Evolutionary conservation across 2,113 vertebrate genomes (phyloP).

Genomic region (Coptodon bakossiorum): DNA sequence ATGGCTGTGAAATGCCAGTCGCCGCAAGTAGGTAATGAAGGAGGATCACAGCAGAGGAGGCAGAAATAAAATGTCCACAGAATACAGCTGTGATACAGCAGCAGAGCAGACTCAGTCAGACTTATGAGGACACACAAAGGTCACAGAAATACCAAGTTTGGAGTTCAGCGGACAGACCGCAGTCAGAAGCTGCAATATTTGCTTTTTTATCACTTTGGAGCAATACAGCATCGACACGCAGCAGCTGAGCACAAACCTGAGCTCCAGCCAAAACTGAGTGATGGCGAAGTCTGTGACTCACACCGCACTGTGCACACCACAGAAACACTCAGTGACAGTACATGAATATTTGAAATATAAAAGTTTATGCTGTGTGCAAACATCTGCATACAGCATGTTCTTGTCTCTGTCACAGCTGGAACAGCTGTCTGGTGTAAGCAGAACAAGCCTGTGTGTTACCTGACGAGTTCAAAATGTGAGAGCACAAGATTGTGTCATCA

Average conservation of each 20-base stretch:
- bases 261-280: not conserved
- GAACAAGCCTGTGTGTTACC: not conserved
- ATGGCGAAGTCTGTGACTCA: not conserved
- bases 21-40: conserved; percentile 22
- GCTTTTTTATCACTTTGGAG: not conserved
- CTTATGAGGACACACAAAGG: not conserved
- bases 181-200: not conserved
- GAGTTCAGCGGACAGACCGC: not conserved
- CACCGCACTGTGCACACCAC: not conserved
- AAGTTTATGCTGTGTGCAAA: not conserved
- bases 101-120: not conserved
- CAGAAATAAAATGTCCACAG: not conserved
- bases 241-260: not conserved
- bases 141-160: not conserved
- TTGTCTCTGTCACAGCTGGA: not conserved
- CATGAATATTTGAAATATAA: not conserved
- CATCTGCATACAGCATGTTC: not conserved
- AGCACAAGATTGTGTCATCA: not conserved
- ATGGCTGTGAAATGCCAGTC: conserved; percentile 33
- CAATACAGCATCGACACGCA: not conserved
- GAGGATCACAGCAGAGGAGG: conserved; percentile 3
- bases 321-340: not conserved
- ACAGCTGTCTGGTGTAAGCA: not conserved
- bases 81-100: conserved; percentile 5
- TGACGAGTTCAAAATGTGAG: not conserved